phyloP scores from a whole-genome alignment of 2,797 vertebrate species.

The Siniperca undulata region DNA sequence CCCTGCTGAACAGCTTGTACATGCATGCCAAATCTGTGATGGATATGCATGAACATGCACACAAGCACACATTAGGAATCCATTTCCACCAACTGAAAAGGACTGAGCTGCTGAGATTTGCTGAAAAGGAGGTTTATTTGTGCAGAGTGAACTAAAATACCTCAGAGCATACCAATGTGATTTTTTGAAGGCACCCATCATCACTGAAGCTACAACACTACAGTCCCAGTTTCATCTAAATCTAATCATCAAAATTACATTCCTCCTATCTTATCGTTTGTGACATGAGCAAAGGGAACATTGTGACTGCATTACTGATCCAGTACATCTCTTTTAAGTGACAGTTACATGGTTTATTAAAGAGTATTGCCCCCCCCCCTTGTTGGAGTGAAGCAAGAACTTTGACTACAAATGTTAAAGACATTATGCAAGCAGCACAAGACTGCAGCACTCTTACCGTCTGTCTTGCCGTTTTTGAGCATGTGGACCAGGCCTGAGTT shows the following conservation, averaged over 20 bases:
- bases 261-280: not conserved
- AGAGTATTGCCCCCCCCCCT: not conserved
- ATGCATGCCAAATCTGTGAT: slow-evolving; percentile 94
- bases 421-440: not conserved
- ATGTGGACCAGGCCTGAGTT: slow-evolving; percentile 98
- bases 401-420: not conserved
- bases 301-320: not conserved
- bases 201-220: not conserved
- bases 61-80: slow-evolving; percentile 25
- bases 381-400: not conserved
- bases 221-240: slow-evolving; percentile 12
- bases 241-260: slow-evolving; percentile 19
- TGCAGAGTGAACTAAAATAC: slow-evolving; percentile 5
- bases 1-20: slow-evolving; percentile 98
- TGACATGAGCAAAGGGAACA: slow-evolving; percentile 15
- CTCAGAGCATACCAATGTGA: not conserved
- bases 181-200: not conserved
- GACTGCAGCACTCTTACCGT: slow-evolving; percentile 83
- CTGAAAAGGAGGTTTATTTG: slow-evolving; percentile 7
- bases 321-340: slow-evolving; percentile 2
- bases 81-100: slow-evolving; percentile 11
- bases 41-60: slow-evolving; percentile 45
- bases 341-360: slow-evolving; percentile 15
- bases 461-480: slow-evolving; percentile 98
- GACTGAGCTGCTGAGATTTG: slow-evolving; percentile 17